Evolutionary conservation across 2,888 invertebrate genomes (phyloP).

Genomic region (Lepidocyrtinus sp.): DNA sequence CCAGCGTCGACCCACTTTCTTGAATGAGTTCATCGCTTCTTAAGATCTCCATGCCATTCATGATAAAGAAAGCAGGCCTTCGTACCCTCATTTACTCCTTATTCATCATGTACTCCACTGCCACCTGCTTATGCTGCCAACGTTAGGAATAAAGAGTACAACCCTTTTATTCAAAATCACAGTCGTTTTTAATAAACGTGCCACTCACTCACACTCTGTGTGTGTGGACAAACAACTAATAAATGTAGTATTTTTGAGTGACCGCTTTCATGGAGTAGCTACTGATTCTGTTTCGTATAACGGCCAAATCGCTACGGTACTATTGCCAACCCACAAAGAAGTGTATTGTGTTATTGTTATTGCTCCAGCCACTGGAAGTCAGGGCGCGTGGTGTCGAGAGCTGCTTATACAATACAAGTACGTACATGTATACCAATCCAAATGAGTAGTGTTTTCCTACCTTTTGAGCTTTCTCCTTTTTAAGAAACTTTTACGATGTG

Average conservation of each 20-base stretch:
- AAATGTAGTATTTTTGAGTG: not conserved
- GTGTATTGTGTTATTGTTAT: not conserved
- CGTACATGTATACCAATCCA: too few relatives aligned
- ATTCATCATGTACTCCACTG: not conserved
- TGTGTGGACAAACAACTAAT: too few relatives aligned
- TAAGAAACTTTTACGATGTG: not conserved
- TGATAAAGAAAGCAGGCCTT: slow-evolving; percentile 56
- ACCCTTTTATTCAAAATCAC: not conserved
- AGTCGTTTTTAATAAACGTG: not conserved
- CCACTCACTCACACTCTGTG: slow-evolving; percentile 1
- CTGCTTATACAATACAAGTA: slow-evolving; percentile 35
- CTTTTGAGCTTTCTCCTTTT: slow-evolving; percentile 32
- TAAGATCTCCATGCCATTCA: slow-evolving; percentile 67
- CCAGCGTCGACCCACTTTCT: slow-evolving; percentile 69
- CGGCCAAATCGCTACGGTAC: not conserved
- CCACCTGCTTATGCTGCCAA: not conserved
- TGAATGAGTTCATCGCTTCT: slow-evolving; percentile 70
- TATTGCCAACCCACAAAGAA: not conserved
- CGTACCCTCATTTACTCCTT: slow-evolving; percentile 49
- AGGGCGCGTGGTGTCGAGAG: slow-evolving; percentile 33
- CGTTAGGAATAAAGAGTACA: not conserved
- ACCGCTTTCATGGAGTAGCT: not conserved
- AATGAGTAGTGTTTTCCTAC: slow-evolving; percentile 21
- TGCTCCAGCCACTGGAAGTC: too few relatives aligned
- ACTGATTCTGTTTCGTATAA: not conserved